Conservation (phyloP, 1,140 invertebrate species). For the Heliconius himera region DNA sequence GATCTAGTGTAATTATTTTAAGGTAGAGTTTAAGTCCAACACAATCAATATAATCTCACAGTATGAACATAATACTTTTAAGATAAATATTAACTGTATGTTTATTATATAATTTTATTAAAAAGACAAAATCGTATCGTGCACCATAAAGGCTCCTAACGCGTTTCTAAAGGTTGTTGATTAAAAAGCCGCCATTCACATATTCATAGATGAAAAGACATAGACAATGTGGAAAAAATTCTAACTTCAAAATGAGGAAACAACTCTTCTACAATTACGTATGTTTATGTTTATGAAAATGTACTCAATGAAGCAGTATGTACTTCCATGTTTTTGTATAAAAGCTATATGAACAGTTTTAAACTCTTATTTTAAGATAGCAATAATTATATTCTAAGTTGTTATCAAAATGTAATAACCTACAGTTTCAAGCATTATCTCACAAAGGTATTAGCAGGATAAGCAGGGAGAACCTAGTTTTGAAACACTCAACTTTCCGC, state of each 20-base stretch:
- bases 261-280: neutral
- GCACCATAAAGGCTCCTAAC: neutral
- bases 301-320: neutral
- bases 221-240: constrained; percentile 10
- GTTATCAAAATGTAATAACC: no score
- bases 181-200: constrained; percentile 18
- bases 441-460: no score
- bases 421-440: no score
- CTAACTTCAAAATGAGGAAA: constrained; percentile 16
- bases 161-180: constrained; percentile 23
- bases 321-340: neutral
- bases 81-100: neutral
- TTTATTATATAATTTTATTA: neutral
- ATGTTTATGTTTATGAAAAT: neutral
- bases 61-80: neutral
- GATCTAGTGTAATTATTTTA: no score
- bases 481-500: no score
- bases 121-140: constrained; percentile 2
- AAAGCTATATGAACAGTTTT: neutral
- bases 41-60: neutral
- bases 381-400: no score
- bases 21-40: no score
- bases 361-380: neutral
- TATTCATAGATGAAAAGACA: constrained; percentile 21
- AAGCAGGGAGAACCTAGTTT: no score